Percentiles rank a stretch among this genome's conserved stretches.
These are phyloP conservation scores for Micrasema minimum DNA, from an alignment of 1,140 invertebrate species.

Conservation along the genomic window DNA sequence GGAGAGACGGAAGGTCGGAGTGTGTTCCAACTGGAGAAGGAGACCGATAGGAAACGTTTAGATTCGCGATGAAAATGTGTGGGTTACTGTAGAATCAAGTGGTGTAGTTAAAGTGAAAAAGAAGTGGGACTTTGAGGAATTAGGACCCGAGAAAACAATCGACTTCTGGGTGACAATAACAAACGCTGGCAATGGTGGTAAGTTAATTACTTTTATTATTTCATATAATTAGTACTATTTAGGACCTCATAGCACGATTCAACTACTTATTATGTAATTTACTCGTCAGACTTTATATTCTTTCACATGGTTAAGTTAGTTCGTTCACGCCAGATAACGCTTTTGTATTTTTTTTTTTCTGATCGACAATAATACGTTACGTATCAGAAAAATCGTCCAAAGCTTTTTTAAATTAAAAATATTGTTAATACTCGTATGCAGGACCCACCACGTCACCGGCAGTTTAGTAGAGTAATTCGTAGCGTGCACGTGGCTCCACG, in stretches of 20 bases:
- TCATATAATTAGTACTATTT: no score
- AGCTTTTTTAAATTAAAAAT: no score
- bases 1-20: constrained; percentile 88
- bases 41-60: constrained; percentile 93
- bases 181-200: constrained; percentile 85
- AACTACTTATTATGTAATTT: no score
- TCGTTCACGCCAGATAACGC: no score
- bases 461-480: constrained; percentile 36
- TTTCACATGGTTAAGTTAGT: no score
- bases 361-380: no score
- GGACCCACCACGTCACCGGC: constrained; percentile 15
- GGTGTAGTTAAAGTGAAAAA: constrained; percentile 93
- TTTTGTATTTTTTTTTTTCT: no score
- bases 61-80: constrained; percentile 91
- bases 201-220: constrained; percentile 57
- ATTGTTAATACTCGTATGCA: no score
- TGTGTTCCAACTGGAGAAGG: constrained; percentile 91
- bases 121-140: constrained; percentile 96
- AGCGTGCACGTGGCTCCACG: constrained; percentile 31
- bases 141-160: constrained; percentile 95
- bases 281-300: no score
- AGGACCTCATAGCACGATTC: no score
- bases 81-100: constrained; percentile 92
- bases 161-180: constrained; percentile 97
- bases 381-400: no score